Percentiles rank a stretch among this genome's conserved stretches.
These are phyloP conservation scores for Drosophila pseudoobscura DNA, from an alignment of 1,140 invertebrate species.

Conservation along the genomic window DNA sequence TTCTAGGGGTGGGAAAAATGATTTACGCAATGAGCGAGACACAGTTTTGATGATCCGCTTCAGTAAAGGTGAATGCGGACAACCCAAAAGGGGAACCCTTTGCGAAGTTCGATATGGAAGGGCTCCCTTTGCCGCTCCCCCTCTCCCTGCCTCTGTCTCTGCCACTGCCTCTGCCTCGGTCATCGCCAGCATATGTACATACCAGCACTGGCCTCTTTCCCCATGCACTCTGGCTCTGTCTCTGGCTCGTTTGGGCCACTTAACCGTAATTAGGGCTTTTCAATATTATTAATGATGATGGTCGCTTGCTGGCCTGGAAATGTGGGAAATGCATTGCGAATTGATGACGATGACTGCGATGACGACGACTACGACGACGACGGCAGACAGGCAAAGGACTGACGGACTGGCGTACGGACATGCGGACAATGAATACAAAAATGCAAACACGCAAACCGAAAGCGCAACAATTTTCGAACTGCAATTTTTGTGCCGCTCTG, in stretches of 20 bases:
- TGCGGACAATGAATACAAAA: constrained; percentile 67
- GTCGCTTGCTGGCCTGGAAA: constrained; percentile 58
- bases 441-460: constrained; percentile 74
- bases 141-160: too few species aligned
- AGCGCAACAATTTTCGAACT: constrained; percentile 79
- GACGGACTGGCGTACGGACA: constrained; percentile 31
- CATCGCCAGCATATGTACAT: neutral
- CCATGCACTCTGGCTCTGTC: neutral
- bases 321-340: constrained; percentile 79
- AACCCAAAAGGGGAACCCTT: constrained; percentile 33
- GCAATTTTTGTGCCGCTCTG: constrained; percentile 64
- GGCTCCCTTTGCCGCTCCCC: neutral
- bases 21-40: constrained; percentile 65
- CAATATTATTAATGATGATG: constrained; percentile 82
- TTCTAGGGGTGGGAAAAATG: constrained; percentile 75
- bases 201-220: neutral
- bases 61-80: constrained; percentile 35
- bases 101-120: constrained; percentile 49
- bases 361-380: constrained; percentile 11
- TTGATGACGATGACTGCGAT: constrained; percentile 55
- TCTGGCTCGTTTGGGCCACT: constrained; percentile 72
- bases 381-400: constrained; percentile 1
- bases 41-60: constrained; percentile 39
- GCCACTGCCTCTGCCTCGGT: neutral
- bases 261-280: constrained; percentile 81